Base-by-base conservation (phyloP, 1,140 invertebrate genomes). In the Trachymyrmex septentrionalis region DNA sequence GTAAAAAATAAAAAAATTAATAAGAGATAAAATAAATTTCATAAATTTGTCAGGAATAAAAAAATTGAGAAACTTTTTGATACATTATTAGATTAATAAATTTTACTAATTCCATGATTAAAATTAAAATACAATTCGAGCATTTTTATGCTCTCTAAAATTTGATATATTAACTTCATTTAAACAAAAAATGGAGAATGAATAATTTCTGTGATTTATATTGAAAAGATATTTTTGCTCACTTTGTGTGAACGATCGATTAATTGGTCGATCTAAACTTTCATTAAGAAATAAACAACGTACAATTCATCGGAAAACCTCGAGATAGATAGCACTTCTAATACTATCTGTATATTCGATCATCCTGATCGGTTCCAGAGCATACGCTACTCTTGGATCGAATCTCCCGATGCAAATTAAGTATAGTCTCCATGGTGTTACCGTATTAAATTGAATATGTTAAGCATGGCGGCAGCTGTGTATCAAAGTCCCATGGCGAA, bases 391-490 rank as follows among this genome's bases (percentile, higher is more conserved):
- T 63, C 80, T 84, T 69, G 67, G 55, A 73, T 84, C 80, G 80
- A 73, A 84, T 84, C 80, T 84, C 80, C n/a, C 69, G 55, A 84
- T 84, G 80, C 69, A 84, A 75, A 84, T 84, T 84, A 84, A 84
- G 80, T 84, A 84, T 84, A 61, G 69, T 73, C 69, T 61, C 80
- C 38, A 84, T 73, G 80, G 80, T 84, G 80, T 84, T 84, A 84
- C 69, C 27, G 80, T 84, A 84, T 84, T 84, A 84, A 84, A 84
- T 84, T 84, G 80, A 84, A 84, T 84, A 84, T 84, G 80, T 84
- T 84, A 84, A 84, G 80, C 80, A 84, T 44, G 69, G 55, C 55
- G 69, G 69, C 80, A 84, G 80, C 80, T 84, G 80, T 84, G 80
- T 84, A 84, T 84, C 80, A 84, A 84, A 84, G 80, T 84, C 80